Conservation (phyloP, 2,113 vertebrate species). For the Dasyprocta punctata region DNA sequence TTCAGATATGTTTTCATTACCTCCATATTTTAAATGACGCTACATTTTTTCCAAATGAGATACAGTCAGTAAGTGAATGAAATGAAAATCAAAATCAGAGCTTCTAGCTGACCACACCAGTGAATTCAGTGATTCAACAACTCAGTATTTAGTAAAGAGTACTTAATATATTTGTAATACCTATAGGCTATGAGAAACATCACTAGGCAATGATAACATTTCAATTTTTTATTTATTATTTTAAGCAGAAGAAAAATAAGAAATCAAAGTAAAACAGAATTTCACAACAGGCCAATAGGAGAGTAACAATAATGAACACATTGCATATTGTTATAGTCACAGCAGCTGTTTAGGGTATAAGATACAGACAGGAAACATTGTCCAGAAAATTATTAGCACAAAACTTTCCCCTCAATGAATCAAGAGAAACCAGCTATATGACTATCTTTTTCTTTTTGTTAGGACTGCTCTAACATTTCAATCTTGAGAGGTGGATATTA, state of each 20-base stretch:
- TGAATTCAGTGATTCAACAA: slow-evolving; percentile 1
- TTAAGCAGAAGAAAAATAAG: too few species aligned
- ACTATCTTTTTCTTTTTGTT: too few species aligned
- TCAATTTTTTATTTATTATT: too few species aligned
- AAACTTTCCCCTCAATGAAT: too few species aligned
- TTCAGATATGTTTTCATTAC: not conserved
- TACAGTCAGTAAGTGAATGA: not conserved
- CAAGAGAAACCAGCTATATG: too few species aligned
- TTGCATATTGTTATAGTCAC: too few species aligned
- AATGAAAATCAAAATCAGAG: not conserved
- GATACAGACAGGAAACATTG: too few species aligned
- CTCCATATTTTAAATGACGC: not conserved
- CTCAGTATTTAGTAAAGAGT: not conserved
- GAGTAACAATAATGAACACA: too few species aligned
- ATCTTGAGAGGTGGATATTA: not conserved
- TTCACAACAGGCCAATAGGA: too few species aligned
- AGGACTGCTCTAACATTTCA: not conserved
- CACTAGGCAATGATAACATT: not conserved
- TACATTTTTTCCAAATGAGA: not conserved
- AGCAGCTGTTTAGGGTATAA: too few species aligned
- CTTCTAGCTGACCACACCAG: not conserved
- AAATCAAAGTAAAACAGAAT: too few species aligned
- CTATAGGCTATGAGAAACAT: not conserved
- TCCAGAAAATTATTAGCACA: too few species aligned
- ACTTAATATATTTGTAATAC: not conserved